Conservation (phyloP, 2,797 vertebrate genomes). For the Danio choprae region DNA sequence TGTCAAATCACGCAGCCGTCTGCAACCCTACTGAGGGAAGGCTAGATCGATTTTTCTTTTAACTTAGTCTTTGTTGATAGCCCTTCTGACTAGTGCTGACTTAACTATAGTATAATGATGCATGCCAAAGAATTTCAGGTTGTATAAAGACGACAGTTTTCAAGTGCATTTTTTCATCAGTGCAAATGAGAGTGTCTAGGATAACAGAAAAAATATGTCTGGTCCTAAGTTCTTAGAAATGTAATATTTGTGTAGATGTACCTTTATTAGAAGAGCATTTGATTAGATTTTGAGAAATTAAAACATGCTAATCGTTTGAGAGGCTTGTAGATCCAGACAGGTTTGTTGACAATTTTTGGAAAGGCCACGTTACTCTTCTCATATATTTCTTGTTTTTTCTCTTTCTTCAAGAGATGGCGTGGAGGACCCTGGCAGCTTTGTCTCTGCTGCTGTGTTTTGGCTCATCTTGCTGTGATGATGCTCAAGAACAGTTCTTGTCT, state of each 20-base stretch:
- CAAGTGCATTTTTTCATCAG: not conserved
- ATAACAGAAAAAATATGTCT: no score
- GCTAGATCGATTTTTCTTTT: conserved; percentile 30
- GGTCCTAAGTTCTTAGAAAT: not conserved
- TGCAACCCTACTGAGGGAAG: conserved; percentile 16
- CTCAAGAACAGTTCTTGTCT: conserved; percentile 59
- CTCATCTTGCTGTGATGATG: conserved; percentile 38
- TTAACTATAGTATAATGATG: conserved; percentile 10
- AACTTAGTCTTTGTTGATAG: conserved; percentile 20
- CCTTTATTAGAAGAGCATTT: no score
- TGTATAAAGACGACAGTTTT: not conserved
- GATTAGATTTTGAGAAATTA: no score
- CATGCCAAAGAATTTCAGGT: not conserved
- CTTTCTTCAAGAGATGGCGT: conserved; percentile 70
- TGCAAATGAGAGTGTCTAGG: not conserved
- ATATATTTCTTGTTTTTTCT: not conserved
- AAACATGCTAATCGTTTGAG: not conserved
- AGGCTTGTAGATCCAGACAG: not conserved
- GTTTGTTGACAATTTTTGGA: not conserved
- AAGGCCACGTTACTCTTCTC: not conserved
- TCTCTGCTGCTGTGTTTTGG: conserved; percentile 59
- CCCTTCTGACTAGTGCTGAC: conserved; percentile 8
- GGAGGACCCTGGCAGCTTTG: conserved; percentile 64
- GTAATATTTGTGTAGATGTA: not conserved
- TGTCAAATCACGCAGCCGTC: conserved; percentile 32